These are phyloP conservation scores for Barbus barbus DNA, from an alignment of 2,113 vertebrate genomes.

Conservation along the genomic window DNA sequence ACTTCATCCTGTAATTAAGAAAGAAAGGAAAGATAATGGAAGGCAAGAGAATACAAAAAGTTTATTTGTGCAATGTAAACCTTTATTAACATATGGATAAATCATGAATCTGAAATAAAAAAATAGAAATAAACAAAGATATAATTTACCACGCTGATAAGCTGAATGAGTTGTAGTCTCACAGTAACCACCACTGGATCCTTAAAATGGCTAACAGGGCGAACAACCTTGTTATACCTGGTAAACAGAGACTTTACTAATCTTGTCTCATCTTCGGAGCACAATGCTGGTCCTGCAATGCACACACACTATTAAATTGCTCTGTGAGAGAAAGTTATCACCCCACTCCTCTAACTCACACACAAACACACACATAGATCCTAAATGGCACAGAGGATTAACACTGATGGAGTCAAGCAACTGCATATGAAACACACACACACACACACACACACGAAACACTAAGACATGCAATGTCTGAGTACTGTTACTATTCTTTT, in stretches of 20 bases:
- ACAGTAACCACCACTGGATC: conserved; percentile 83
- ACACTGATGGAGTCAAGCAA: conserved; percentile 36
- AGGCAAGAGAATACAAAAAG: not conserved
- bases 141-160: conserved; percentile 89
- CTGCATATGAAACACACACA: conserved; percentile 32
- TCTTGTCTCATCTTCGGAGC: conserved; percentile 84
- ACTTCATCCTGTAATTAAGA: conserved; percentile 83
- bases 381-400: conserved; percentile 27
- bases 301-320: conserved; percentile 12
- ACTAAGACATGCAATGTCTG: not conserved
- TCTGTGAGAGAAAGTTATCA: not conserved
- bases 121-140: not conserved
- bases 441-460: not conserved
- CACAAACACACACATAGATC: not conserved
- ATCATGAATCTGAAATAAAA: not conserved
- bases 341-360: not conserved
- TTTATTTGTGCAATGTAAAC: not conserved
- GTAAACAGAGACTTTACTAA: conserved; percentile 83
- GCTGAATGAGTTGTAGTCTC: conserved; percentile 94
- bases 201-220: conserved; percentile 86
- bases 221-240: conserved; percentile 87
- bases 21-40: not conserved
- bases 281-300: conserved; percentile 64
- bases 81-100: not conserved
- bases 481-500: not conserved